These are phyloP conservation scores for Rousettus leschenaultii DNA, from an alignment of 2,113 vertebrate genomes.

Conservation along the genomic window DNA sequence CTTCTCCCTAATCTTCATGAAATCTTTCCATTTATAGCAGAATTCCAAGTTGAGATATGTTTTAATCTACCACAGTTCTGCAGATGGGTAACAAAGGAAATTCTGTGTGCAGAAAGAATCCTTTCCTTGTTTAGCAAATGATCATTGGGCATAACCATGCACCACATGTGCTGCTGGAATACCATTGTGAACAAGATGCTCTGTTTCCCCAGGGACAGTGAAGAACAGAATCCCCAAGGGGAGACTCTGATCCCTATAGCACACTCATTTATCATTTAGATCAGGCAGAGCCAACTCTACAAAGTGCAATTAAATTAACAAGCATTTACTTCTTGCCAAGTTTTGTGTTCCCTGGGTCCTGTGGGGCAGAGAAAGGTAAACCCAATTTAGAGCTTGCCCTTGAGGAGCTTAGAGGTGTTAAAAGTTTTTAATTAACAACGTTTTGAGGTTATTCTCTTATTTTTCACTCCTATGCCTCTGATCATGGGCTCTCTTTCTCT, in stretches of 20 bases:
- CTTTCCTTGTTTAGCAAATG: background rate
- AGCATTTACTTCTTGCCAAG: background rate
- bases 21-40: background rate
- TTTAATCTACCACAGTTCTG: background rate
- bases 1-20: background rate
- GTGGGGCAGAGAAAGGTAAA: background rate
- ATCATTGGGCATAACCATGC: background rate
- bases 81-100: background rate
- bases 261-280: background rate
- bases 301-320: slow-evolving; percentile 34
- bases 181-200: background rate
- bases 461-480: background rate
- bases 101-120: background rate
- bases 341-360: background rate
- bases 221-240: background rate
- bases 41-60: background rate
- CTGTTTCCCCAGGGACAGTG: background rate
- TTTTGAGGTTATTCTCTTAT: background rate
- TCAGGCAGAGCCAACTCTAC: background rate
- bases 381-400: background rate
- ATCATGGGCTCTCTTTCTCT: background rate
- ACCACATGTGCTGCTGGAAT: background rate
- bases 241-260: background rate
- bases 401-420: background rate
- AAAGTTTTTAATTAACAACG: background rate